Base-by-base conservation (phyloP, 2,888 invertebrate species). In the Eupithecia insigniata region DNA sequence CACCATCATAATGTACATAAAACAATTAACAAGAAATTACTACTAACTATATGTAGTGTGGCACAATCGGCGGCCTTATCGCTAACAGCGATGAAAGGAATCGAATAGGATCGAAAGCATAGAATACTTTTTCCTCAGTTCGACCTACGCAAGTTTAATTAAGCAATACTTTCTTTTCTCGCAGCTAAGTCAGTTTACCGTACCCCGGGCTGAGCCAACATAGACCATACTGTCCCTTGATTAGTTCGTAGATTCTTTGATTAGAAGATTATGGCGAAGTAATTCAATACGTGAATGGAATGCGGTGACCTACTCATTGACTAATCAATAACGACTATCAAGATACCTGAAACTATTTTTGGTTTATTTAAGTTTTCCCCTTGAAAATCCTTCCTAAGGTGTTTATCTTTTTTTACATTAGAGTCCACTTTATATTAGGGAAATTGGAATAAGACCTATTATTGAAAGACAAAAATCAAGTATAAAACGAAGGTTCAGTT, bases 211-310 rank as follows among this genome's bases (percentile, higher is more conserved):
- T 22, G 34, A 60, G 18, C 7, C 30, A 16, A 30, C 28, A 30
- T 8, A 28, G 30, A 28, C 58, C 55, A 1, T 58, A 14, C 28
- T 30, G 60, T 58, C 34, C 28, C 51, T 61, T 70, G 68, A 70
- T 70, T 70, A 70, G 65, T 73, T 70, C n/a, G 12, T 36, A 66
- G 65, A 34, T 30, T 61, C 70, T 70, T 73, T 70, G 68, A 73
- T 68, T 51, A 66, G 70, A 26, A 66, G 68, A 68, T 73, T 68
- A 73, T 18, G 39, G 55, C 39, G 60, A 68, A 51, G 30, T 66
- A 58, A 70, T 70, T 70, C 28, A 64, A 68, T 61, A 70, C 73
- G 70, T 73, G 73, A 70, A 60, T 39, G 65, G 61, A 70, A 46
- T 69, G 32, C 51, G 18, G 30, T 55, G 22, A 22, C 51, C 51